These are phyloP conservation scores for Dunckerocampus dactyliophorus DNA, from an alignment of 2,113 vertebrate genomes.

Conservation along the genomic window DNA sequence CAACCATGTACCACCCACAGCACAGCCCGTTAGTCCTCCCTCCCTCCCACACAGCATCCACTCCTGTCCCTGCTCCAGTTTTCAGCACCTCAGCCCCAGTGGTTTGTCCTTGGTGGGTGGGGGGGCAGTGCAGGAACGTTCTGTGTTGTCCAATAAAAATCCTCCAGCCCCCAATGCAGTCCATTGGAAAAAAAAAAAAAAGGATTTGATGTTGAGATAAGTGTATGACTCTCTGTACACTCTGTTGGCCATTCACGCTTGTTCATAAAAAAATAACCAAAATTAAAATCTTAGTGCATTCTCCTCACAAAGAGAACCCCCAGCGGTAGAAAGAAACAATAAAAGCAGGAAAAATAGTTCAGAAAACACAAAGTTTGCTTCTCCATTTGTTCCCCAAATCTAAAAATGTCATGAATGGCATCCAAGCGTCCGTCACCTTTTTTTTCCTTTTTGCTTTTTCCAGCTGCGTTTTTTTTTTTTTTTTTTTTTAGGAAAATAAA, in stretches of 20 bases:
- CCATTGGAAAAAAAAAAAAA: neutral
- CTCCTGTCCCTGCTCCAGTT: constrained; percentile 22
- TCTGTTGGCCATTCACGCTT: constrained; percentile 84
- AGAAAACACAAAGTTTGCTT: constrained; percentile 74
- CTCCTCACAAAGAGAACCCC: constrained; percentile 78
- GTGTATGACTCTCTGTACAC: constrained; percentile 62
- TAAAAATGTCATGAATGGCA: constrained; percentile 71
- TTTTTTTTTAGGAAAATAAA: too few relatives aligned
- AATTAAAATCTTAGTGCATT: constrained; percentile 99
- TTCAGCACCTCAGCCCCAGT: constrained; percentile 42
- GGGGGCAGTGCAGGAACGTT: constrained; percentile 26
- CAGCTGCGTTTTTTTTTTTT: constrained; percentile 45
- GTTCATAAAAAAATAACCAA: constrained; percentile 76
- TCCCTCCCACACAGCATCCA: constrained; percentile 20
- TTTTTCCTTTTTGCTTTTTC: constrained; percentile 65
- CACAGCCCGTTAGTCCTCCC: neutral
- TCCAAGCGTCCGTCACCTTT: constrained; percentile 2
- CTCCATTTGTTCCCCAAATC: constrained; percentile 81
- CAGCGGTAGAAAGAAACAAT: constrained; percentile 80
- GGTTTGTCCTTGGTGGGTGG: constrained; percentile 42
- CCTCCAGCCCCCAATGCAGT: constrained; percentile 22
- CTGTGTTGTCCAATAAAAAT: constrained; percentile 30
- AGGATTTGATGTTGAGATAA: constrained; percentile 16
- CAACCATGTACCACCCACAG: neutral
- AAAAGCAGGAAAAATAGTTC: constrained; percentile 83